Base-by-base conservation (phyloP, 2,113 vertebrate genomes). In the Phodopus roborovskii region DNA sequence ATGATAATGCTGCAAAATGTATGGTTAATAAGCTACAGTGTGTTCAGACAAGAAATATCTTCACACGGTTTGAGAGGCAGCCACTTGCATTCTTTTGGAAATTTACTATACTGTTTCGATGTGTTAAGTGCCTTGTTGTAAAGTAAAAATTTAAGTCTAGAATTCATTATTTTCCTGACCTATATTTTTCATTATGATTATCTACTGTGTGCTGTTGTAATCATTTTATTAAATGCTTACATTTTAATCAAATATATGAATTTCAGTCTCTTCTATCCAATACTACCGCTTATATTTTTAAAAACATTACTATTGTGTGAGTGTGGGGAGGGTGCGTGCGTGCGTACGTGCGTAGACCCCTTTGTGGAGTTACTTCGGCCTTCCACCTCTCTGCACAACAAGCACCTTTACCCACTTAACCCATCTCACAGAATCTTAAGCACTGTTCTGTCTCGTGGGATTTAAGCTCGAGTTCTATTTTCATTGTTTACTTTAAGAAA, bases 71-170 rank as follows among this genome's bases (percentile, higher is more conserved):
- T 50, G 0, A 28, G 93, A 96, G 85, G 75, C 96, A 96, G 91
- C 17, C 68, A 75, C 6, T n/a, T 92, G 7, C 60, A 66, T 95
- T 96, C 82, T 96, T 96, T 97, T 39, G 26, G 92, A 97, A 96
- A 96, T 81, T 94, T 94, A 95, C 94, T 97, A 74, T 97, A 97
- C 96, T 97, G 74, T 97, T 98, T 95, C 86, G 88, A 70, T 96
- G 96, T 96, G 97, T 97, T 97, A 97, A 98, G 90, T 92, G 91
- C 77, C 95, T 98, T 53, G 95, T 97, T 97, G 88, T 95, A 8
- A 91, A 96, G 97, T 92, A 88, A 89, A 93, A 94, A 83, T 97
- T 71, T 96, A 78, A 88, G 79, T 96, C 84, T 96, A 96, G 81
- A 91, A 82, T 96, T 64, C 92, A 66, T 98, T 97, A 90, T 66